Base-by-base conservation (phyloP, 2,113 vertebrate species). In the Poeciliopsis turrubarensis region DNA sequence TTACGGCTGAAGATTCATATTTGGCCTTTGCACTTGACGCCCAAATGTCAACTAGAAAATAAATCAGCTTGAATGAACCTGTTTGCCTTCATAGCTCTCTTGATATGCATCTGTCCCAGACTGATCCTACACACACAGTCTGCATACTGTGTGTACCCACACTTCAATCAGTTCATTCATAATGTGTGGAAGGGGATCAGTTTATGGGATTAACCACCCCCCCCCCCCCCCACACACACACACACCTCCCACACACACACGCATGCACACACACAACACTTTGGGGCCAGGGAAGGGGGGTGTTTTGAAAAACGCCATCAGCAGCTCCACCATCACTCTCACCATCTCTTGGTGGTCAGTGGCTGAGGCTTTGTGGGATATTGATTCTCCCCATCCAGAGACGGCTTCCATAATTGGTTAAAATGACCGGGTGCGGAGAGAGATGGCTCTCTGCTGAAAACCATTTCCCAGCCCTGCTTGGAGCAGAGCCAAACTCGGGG, bases 401-500 rank as follows among this genome's bases (percentile, higher is more conserved):
- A 91, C 90, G 90, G 93, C 93, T 93, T 94, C 92, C 92, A 92
- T 95, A 94, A 95, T 95, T 95, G 94, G 94, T 94, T 95, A 91
- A 95, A 94, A 94, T 95, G 94, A 94, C 93, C 92, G 92, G 90
- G 94, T 90, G 93, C 89, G 90, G 92, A 93, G 94, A 94, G 93
- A 92, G 92, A 94, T 89, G 89, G 88, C 91, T 94, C 93, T 91
- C 93, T 93, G 89, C 91, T 94, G 94, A 94, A 94, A 94, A 94
- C 90, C 94, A 94, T 94, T 95, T 95, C 94, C 94, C 94, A 94
- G 94, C 94, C 91, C 91, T 84, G 93, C 86, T 92, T 95, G 94
- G 94, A 95, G 90, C 86, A 70, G 87, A 91, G 94, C 94, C 94
- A 94, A 95, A 91, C 93, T 90, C 80, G 65, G 88, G 93, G 93